phyloP scores from a whole-genome alignment of 2,888 invertebrate species.

The Ectemnius lituratus region DNA sequence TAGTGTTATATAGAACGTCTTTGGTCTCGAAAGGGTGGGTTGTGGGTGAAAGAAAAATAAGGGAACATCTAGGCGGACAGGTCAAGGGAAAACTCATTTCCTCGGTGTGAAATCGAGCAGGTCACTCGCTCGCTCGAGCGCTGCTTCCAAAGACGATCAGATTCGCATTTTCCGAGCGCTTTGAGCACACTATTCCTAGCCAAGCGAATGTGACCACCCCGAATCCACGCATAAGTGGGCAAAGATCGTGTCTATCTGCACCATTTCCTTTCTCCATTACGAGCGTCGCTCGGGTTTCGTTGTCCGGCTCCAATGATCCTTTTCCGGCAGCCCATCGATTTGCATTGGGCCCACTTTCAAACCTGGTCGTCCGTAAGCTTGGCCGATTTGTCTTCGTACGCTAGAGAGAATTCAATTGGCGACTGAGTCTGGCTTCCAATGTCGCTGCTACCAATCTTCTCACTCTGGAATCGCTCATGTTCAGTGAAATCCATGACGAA shows the following conservation, averaged over 20 bases:
- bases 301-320: conserved; percentile 28
- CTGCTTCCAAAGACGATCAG: conserved; percentile 65
- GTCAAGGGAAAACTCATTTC: conserved; percentile 68
- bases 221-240: conserved; percentile 34
- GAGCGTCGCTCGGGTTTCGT: conserved; percentile 22
- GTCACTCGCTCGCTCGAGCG: conserved; percentile 8
- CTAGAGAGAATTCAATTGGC: conserved; percentile 32
- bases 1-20: neutral
- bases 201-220: conserved; percentile 7
- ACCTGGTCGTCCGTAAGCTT: conserved; percentile 12
- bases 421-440: neutral
- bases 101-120: conserved; percentile 67
- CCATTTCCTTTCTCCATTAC: conserved; percentile 57
- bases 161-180: conserved; percentile 63
- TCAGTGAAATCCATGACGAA: too few species aligned
- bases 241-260: conserved; percentile 52
- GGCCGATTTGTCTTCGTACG: conserved; percentile 44
- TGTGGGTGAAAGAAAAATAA: conserved; percentile 34
- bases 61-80: conserved; percentile 32
- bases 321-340: conserved; percentile 32
- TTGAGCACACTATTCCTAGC: conserved; percentile 37
- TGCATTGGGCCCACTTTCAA: conserved; percentile 42
- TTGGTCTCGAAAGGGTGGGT: conserved; percentile 11
- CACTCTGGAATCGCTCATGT: too few species aligned
- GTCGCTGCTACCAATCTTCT: too few species aligned